Percentiles rank a stretch among this genome's conserved stretches.
phyloP scores from a whole-genome alignment of 2,113 vertebrate species.

The Hystrix brachyura region DNA sequence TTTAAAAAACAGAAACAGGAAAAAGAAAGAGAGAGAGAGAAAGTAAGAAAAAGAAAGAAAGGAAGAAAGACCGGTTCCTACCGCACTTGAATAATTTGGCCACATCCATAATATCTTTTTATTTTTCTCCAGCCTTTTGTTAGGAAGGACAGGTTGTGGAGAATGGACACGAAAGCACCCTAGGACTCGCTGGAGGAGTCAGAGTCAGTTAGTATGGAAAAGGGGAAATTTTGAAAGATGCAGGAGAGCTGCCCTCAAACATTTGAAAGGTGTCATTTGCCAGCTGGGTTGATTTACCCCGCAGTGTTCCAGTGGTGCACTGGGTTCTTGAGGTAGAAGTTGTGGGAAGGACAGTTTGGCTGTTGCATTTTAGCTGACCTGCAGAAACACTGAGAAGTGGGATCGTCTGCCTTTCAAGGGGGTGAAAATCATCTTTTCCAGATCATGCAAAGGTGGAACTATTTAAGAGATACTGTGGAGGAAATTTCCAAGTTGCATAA shows the following conservation, averaged over 20 bases:
- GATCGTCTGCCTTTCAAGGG: neutral
- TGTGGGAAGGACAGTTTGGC: neutral
- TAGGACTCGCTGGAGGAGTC: neutral
- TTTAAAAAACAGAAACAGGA: neutral
- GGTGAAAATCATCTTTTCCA: neutral
- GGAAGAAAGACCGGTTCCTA: neutral
- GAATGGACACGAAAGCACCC: neutral
- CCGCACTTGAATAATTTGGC: neutral
- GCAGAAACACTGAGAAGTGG: constrained; percentile 17
- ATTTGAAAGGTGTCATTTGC: neutral
- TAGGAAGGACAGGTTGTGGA: neutral
- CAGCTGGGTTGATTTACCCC: constrained; percentile 2
- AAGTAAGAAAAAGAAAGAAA: neutral
- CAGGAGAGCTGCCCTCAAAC: neutral
- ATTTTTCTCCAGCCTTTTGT: neutral
- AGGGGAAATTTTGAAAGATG: neutral
- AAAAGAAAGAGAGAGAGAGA: neutral
- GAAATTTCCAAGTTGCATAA: neutral
- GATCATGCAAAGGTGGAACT: neutral
- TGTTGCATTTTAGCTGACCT: constrained; percentile 4
- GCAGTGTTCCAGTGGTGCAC: neutral
- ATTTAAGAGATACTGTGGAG: neutral
- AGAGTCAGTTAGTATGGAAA: neutral
- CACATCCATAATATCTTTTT: neutral
- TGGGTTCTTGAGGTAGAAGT: neutral